A percentile compares a stretch with the other conserved stretches of the same genome.
These are phyloP conservation scores for Drosophila dives DNA, from an alignment of 2,888 invertebrate genomes.

Conservation along the genomic window DNA sequence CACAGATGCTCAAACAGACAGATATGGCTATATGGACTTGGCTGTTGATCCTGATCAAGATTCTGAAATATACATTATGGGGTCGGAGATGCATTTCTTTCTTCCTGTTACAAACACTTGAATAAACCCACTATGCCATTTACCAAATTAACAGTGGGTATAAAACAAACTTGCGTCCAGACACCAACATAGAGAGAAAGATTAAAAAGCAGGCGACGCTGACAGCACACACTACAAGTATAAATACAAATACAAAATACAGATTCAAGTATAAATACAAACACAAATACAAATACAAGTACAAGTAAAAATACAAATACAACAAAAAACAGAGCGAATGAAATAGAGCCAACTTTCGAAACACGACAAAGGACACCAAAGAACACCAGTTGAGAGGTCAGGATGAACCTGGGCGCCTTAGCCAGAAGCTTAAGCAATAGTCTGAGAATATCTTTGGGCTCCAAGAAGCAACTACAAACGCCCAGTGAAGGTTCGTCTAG, in stretches of 20 bases:
- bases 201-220: constrained; percentile 35
- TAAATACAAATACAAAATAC: constrained; percentile 26
- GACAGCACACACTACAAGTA: constrained; percentile 45
- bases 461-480: constrained; percentile 32
- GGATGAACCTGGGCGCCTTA: constrained; percentile 64
- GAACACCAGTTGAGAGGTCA: constrained; percentile 37
- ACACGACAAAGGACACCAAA: constrained; percentile 33
- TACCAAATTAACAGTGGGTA: background rate
- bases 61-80: background rate
- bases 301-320: constrained; percentile 1
- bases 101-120: background rate
- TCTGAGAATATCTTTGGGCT: constrained; percentile 38
- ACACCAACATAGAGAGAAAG: background rate
- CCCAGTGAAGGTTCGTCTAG: constrained; percentile 8
- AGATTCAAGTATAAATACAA: constrained; percentile 21
- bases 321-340: constrained; percentile 23
- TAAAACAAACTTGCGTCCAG: constrained; percentile 3
- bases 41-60: background rate
- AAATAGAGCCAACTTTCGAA: constrained; percentile 31
- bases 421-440: constrained; percentile 61
- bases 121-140: background rate
- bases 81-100: background rate
- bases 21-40: background rate
- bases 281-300: background rate
- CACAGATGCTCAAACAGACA: background rate